Evolutionary conservation across 2,888 invertebrate species (phyloP).

Genomic region (Philaethria dido): DNA sequence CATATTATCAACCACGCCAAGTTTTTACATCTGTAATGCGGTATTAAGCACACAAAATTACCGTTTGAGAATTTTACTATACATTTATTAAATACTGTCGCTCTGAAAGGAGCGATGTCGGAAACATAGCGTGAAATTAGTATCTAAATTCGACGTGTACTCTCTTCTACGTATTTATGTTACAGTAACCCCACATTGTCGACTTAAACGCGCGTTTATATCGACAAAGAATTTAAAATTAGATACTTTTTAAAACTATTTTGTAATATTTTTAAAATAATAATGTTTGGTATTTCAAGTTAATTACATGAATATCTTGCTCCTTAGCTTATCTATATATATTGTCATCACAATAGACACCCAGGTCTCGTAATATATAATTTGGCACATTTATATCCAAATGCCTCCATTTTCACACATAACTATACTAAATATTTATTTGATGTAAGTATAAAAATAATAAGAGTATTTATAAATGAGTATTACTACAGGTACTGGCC

Average conservation of each 20-base stretch:
- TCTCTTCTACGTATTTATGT: constrained; percentile 50
- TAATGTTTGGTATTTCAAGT: constrained; percentile 20
- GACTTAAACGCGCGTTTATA: background rate
- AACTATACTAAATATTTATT: constrained; percentile 20
- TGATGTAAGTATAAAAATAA: constrained; percentile 50
- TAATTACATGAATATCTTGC: constrained; percentile 12
- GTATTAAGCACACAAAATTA: constrained; percentile 7
- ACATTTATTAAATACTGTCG: constrained; percentile 37
- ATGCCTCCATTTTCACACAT: constrained; percentile 37
- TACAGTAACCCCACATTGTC: constrained; percentile 34
- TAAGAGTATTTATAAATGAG: constrained; percentile 62
- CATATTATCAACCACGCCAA: background rate
- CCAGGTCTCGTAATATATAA: constrained; percentile 38
- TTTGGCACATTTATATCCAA: constrained; percentile 49
- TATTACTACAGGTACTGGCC: constrained; percentile 81
- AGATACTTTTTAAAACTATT: background rate
- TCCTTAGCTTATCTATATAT: constrained; percentile 29
- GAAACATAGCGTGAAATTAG: constrained; percentile 35
- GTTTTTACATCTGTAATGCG: background rate
- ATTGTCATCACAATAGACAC: constrained; percentile 52
- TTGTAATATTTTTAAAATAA: background rate
- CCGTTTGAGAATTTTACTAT: background rate
- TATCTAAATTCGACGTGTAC: constrained; percentile 43
- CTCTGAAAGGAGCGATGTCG: constrained; percentile 35
- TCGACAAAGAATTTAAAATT: background rate